Percentiles rank a stretch among this genome's conserved stretches.
phyloP scores from a whole-genome alignment of 2,113 vertebrate genomes.

The Pholis gunnellus region DNA sequence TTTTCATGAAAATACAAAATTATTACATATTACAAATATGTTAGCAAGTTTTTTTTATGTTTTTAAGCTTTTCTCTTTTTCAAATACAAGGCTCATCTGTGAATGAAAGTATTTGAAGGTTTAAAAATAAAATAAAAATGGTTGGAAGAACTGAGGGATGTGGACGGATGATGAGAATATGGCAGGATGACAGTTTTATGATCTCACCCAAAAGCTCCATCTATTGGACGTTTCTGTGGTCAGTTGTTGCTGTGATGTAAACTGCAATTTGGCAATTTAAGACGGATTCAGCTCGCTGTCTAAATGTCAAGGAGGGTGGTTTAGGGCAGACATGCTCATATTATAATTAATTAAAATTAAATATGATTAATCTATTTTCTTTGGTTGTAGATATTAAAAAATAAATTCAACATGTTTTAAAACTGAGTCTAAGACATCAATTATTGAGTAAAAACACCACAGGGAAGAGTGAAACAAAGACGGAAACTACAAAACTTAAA shows the following conservation, averaged over 20 bases:
- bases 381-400: background rate
- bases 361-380: background rate
- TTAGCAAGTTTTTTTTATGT: background rate
- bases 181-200: constrained; percentile 36
- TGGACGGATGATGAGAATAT: constrained; percentile 29
- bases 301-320: background rate
- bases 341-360: background rate
- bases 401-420: background rate
- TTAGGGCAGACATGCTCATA: background rate
- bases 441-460: background rate
- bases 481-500: background rate
- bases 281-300: background rate
- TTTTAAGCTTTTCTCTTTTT: constrained; percentile 15
- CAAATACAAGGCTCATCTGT: constrained; percentile 14
- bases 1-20: constrained; percentile 1
- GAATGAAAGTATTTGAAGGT: constrained; percentile 2
- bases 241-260: constrained; percentile 26
- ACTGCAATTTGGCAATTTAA: constrained; percentile 1
- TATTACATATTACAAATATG: constrained; percentile 5
- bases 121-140: constrained; percentile 17
- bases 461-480: background rate
- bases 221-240: constrained; percentile 37
- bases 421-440: background rate
- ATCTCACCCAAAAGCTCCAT: constrained; percentile 49
- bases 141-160: constrained; percentile 17